phyloP scores from a whole-genome alignment of 2,113 vertebrate genomes.

The Protobothrops flavoviridis region DNA sequence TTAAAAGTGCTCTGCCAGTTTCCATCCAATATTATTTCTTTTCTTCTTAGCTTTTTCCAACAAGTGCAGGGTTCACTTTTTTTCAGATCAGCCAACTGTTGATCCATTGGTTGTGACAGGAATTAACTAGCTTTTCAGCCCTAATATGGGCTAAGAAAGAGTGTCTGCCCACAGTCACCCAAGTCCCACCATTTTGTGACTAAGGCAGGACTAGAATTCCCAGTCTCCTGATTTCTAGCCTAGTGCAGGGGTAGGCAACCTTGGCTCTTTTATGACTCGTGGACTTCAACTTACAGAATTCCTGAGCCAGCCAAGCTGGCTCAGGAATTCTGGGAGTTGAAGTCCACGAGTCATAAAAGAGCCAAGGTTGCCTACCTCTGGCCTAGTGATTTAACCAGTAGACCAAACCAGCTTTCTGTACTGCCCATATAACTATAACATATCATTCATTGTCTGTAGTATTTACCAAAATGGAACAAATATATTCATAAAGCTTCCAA shows the following conservation, averaged over 20 bases:
- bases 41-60: not conserved
- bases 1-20: not conserved
- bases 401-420: not conserved
- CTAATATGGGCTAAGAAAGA: not conserved
- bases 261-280: no score
- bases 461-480: constrained; percentile 3
- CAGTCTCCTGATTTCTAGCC: not conserved
- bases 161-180: not conserved
- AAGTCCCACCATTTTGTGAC: not conserved
- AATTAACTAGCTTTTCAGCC: not conserved
- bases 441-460: not conserved
- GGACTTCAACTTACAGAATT: no score
- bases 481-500: not conserved
- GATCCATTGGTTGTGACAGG: not conserved
- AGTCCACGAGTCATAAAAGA: no score
- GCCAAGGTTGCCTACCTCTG: no score
- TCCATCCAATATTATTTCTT: not conserved
- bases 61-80: not conserved
- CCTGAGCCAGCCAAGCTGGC: no score
- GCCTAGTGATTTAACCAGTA: not conserved
- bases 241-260: not conserved
- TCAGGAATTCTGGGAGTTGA: no score
- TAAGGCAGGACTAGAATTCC: not conserved
- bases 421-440: not conserved
- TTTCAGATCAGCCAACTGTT: not conserved